Base-by-base conservation (phyloP, 2,113 vertebrate genomes). In the Hystrix cristata region DNA sequence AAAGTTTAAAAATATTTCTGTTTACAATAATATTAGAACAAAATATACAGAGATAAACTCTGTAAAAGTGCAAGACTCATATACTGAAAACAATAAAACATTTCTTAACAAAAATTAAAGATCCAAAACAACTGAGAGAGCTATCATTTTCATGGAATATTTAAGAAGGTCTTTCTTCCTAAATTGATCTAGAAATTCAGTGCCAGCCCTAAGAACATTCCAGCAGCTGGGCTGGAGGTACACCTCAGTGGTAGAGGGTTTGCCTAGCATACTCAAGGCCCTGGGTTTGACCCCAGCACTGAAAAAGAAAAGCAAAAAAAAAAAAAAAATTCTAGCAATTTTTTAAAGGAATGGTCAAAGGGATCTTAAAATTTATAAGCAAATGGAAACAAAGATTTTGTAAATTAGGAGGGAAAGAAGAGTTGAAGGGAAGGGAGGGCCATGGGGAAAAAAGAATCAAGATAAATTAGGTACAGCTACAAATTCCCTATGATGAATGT, bases 41-140 rank as follows among this genome's bases (percentile, higher is more conserved):
- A 93, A 93, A 18, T n/a, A 29, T 5, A 60, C 11, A 76, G 23
- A 87, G 72, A 65, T 34, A 72, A 43, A 92, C 46, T 72, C 53
- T 60, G 60, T 10, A 59, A 82, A 87, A 87, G 21, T 43, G 3
- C 16, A 91, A 87, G n/a, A 51, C 15, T 15, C 64, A 2, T 43
- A 55, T 60, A 71, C 2, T 79, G 16, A 48, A 78, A 80, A 76
- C 15, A 48, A 11, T 51, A 92, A 92, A 83, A 74, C 2, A 81
- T 46, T 34, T 84, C 62, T 43, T 64, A 10, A 90, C 34, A 82
- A 94, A 91, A 81, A 38, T 57, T 95, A 76, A 95, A 93, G 59
- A 62, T 78, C n/a, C 86, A 51, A 82, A 85, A 38, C 53, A 86
- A 21, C 12, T 62, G 34, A 92, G 59, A 89, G 5, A 64, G 2